These are phyloP conservation scores for Sinonovacula constricta DNA, from an alignment of 1,140 invertebrate species.

Conservation along the genomic window DNA sequence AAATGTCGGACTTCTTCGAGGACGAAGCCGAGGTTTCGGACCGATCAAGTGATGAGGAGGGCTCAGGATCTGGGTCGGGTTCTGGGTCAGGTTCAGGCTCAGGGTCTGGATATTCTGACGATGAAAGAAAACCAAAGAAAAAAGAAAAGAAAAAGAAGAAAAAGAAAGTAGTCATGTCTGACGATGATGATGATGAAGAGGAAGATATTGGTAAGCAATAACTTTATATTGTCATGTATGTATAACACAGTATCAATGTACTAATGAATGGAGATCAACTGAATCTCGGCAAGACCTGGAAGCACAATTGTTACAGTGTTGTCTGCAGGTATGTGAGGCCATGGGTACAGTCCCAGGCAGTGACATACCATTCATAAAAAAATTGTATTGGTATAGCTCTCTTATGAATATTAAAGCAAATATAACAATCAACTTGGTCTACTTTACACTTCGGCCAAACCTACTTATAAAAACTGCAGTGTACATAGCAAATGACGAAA, in stretches of 20 bases:
- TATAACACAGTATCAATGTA: background rate
- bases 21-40: constrained; percentile 71
- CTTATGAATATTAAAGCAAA: too few relatives aligned
- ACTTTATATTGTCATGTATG: constrained; percentile 6
- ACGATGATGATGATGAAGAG: constrained; percentile 74
- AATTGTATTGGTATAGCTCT: background rate
- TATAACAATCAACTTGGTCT: too few relatives aligned
- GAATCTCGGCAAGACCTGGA: too few relatives aligned
- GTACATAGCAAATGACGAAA: too few relatives aligned
- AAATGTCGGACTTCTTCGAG: constrained; percentile 70
- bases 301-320: too few relatives aligned
- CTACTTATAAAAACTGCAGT: too few relatives aligned
- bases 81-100: constrained; percentile 48
- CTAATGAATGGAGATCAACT: background rate
- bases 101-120: constrained; percentile 50
- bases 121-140: constrained; percentile 57
- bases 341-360: too few relatives aligned
- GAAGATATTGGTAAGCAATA: constrained; percentile 79
- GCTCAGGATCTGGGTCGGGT: constrained; percentile 48
- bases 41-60: constrained; percentile 21
- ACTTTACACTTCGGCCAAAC: too few relatives aligned
- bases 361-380: background rate
- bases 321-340: too few relatives aligned
- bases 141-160: constrained; percentile 67
- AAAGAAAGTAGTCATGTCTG: constrained; percentile 79